These are phyloP conservation scores for Pteruthius melanotis DNA, from an alignment of 2,113 vertebrate genomes.

Conservation along the genomic window DNA sequence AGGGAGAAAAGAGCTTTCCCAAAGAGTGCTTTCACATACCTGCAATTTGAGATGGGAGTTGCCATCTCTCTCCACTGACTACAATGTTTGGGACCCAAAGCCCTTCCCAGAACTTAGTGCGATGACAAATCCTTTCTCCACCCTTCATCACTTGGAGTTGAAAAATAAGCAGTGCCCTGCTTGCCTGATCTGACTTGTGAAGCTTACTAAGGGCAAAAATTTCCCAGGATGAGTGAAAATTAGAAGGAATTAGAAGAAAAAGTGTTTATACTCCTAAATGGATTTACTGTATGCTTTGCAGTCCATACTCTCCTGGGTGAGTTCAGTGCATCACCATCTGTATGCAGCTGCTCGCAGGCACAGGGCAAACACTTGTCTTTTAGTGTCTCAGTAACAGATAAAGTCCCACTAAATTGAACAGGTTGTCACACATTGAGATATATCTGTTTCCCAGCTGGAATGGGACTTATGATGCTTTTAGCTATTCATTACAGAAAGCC, in stretches of 20 bases:
- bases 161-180: not conserved
- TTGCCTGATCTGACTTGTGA: not conserved
- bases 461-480: not conserved
- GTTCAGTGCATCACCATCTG: not conserved
- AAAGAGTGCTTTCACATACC: not conserved
- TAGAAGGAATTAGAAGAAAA: not conserved
- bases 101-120: not conserved
- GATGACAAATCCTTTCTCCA: constrained; percentile 37
- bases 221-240: not conserved
- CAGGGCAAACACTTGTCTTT: not conserved
- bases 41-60: constrained; percentile 28
- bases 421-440: not conserved
- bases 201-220: not conserved
- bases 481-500: not conserved
- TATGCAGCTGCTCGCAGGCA: not conserved
- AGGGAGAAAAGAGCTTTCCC: not conserved
- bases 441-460: not conserved
- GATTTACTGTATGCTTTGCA: not conserved
- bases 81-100: not conserved
- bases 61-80: not conserved
- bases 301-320: not conserved
- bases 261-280: not conserved
- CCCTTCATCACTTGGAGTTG: not conserved
- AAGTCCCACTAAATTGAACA: not conserved
- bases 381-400: not conserved